Conservation (phyloP, 2,113 vertebrate genomes). For the Ameiurus melas region DNA sequence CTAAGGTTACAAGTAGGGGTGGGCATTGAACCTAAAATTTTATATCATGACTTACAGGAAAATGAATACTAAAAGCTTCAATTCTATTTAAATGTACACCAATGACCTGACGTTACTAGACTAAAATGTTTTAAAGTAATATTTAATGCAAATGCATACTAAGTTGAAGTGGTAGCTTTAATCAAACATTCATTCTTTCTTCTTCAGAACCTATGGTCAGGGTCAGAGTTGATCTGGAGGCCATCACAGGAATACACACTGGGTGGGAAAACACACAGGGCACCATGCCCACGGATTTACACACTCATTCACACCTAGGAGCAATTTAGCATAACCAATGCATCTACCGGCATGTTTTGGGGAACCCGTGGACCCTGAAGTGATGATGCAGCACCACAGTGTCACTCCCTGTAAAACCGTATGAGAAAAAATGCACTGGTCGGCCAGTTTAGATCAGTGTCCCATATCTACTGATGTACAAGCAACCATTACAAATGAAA, state of each 20-base stretch:
- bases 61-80: slow-evolving; percentile 17
- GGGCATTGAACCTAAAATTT: neutral
- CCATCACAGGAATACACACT: neutral
- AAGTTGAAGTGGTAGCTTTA: neutral
- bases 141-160: neutral
- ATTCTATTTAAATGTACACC: neutral
- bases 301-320: neutral
- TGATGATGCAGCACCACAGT: neutral
- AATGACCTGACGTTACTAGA: neutral
- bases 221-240: neutral
- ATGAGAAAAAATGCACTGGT: neutral
- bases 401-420: neutral
- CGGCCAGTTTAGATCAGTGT: neutral
- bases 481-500: neutral
- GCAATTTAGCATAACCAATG: neutral
- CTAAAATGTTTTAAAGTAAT: neutral
- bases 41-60: neutral
- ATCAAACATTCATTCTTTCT: neutral
- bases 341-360: neutral
- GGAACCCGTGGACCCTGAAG: neutral
- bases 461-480: neutral
- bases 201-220: neutral
- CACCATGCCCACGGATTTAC: neutral
- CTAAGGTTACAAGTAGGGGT: slow-evolving; percentile 51
- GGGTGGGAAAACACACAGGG: neutral